Evolutionary conservation across 2,888 invertebrate species (phyloP).

Genomic region (Alloplasta piceator): DNA sequence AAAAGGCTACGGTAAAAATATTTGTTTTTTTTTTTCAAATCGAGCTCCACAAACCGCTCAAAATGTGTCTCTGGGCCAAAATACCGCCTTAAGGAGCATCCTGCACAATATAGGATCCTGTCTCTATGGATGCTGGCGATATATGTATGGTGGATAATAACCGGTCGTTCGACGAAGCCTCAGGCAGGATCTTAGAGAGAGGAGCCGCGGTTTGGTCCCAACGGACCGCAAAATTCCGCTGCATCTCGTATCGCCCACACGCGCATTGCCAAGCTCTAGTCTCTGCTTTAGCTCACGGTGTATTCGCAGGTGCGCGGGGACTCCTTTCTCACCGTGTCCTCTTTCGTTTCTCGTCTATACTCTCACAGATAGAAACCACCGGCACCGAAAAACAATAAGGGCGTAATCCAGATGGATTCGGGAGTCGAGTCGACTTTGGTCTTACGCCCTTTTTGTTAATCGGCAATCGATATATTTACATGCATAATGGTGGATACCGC

Average conservation of each 20-base stretch:
- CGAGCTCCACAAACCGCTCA: too few species aligned
- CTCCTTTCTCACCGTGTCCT: constrained; percentile 13
- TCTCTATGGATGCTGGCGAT: constrained; percentile 42
- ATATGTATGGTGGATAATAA: constrained; percentile 55
- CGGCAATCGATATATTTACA: neutral
- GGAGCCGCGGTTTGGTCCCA: constrained; percentile 41
- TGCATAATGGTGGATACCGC: constrained; percentile 21
- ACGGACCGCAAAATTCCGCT: constrained; percentile 50
- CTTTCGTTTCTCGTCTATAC: constrained; percentile 45
- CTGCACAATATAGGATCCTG: neutral
- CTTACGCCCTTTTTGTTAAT: constrained; percentile 6
- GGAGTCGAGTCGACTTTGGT: neutral
- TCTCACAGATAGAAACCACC: neutral
- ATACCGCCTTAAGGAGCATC: too few species aligned
- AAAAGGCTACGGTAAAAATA: too few species aligned
- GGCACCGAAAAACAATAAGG: constrained; percentile 10
- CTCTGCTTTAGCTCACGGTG: constrained; percentile 21
- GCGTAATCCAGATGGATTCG: neutral
- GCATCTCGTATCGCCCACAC: constrained; percentile 40
- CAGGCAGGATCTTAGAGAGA: constrained; percentile 53
- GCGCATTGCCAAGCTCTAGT: neutral
- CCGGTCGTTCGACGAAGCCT: constrained; percentile 54
- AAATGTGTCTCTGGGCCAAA: too few species aligned
- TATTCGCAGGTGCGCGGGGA: constrained; percentile 49
- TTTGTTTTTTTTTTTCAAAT: too few species aligned